phyloP scores from a whole-genome alignment of 2,888 invertebrate genomes.

The Flexamia atlantica region DNA sequence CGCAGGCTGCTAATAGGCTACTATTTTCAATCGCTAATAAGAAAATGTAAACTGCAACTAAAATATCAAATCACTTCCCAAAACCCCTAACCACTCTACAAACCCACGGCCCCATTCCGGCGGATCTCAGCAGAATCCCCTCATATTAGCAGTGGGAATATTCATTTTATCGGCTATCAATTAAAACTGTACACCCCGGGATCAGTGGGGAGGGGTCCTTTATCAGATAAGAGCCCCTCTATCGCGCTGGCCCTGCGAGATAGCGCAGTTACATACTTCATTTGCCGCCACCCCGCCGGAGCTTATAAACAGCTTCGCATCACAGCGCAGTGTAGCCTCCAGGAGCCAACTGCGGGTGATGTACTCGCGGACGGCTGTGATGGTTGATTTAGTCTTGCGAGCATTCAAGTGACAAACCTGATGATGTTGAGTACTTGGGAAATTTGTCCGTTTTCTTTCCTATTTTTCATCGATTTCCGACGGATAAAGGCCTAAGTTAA shows the following conservation, averaged over 20 bases:
- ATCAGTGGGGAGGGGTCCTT: conserved; percentile 6
- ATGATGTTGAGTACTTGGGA: too few relatives aligned
- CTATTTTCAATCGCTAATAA: too few relatives aligned
- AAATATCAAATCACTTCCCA: not conserved
- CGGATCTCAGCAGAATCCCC: conserved; percentile 14
- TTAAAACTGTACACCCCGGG: conserved; percentile 22
- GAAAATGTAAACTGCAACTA: too few relatives aligned
- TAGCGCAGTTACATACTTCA: conserved; percentile 23
- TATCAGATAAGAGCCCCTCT: conserved; percentile 35
- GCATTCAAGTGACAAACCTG: too few relatives aligned
- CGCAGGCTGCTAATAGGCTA: too few relatives aligned
- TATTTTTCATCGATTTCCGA: too few relatives aligned
- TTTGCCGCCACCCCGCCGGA: conserved; percentile 1
- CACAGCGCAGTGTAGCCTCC: not conserved
- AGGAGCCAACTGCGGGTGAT: not conserved
- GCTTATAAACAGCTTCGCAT: conserved; percentile 29
- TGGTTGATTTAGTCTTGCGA: too few relatives aligned
- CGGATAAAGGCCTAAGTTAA: too few relatives aligned
- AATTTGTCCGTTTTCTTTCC: too few relatives aligned
- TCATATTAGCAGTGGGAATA: conserved; percentile 47
- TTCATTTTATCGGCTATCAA: conserved; percentile 57
- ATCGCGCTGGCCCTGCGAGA: conserved; percentile 3
- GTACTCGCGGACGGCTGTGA: not conserved
- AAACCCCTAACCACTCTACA: not conserved
- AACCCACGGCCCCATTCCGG: not conserved